These are phyloP conservation scores for Typhlichthys eigenmanni DNA, from an alignment of 2,797 vertebrate species.

Conservation along the genomic window DNA sequence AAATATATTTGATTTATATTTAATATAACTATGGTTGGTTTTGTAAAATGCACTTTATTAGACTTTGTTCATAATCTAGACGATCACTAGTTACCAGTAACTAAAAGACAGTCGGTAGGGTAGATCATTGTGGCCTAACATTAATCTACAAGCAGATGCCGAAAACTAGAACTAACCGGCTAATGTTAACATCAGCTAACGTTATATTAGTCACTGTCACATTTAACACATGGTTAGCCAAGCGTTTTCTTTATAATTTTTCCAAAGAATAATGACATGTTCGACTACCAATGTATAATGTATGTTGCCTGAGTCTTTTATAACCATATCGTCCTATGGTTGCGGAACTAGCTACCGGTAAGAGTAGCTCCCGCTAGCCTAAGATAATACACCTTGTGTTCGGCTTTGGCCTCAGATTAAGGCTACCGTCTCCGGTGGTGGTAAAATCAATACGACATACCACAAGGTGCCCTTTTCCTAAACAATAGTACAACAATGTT, in stretches of 20 bases:
- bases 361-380: conserved; percentile 29
- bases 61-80: not conserved
- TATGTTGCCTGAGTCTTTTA: not conserved
- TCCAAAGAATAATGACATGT: no score
- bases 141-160: not conserved
- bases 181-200: not conserved
- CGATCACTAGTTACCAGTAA: not conserved
- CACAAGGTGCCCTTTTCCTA: not conserved
- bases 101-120: not conserved
- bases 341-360: conserved; percentile 32
- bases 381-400: conserved; percentile 7
- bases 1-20: not conserved
- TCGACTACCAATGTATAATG: no score
- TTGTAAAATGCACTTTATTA: no score
- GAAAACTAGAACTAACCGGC: no score
- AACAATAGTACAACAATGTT: not conserved
- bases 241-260: no score
- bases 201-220: no score
- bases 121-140: not conserved
- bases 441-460: not conserved
- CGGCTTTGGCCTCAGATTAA: not conserved
- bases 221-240: no score
- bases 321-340: conserved; percentile 11
- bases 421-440: not conserved
- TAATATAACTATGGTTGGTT: not conserved